These are phyloP conservation scores for Drosophila anomalata DNA, from an alignment of 2,888 invertebrate genomes.

Conservation along the genomic window DNA sequence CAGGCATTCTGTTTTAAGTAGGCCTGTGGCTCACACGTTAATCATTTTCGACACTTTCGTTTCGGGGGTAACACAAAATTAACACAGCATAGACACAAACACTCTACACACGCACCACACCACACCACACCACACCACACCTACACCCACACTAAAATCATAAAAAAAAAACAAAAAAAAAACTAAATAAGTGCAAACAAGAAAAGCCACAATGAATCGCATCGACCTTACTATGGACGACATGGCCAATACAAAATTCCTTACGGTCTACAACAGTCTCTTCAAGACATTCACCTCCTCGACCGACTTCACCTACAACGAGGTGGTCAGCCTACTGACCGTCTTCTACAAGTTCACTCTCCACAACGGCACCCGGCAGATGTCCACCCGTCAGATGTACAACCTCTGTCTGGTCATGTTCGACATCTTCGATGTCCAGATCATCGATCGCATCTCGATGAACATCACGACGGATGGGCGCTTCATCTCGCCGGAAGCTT, in stretches of 20 bases:
- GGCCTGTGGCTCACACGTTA: slow-evolving; percentile 29
- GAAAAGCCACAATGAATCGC: slow-evolving; percentile 67
- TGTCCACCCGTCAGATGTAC: slow-evolving; percentile 86
- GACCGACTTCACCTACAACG: slow-evolving; percentile 85
- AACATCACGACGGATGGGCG: slow-evolving; percentile 86
- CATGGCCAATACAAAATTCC: slow-evolving; percentile 88
- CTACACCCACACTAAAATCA: background rate
- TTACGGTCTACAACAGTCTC: slow-evolving; percentile 86
- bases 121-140: slow-evolving; percentile 2
- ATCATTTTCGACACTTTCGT: slow-evolving; percentile 16
- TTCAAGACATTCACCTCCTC: slow-evolving; percentile 85
- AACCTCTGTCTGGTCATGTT: slow-evolving; percentile 87
- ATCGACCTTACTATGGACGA: slow-evolving; percentile 87
- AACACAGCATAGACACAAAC: background rate
- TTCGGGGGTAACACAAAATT: background rate
- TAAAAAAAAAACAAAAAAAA: background rate
- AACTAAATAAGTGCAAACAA: background rate
- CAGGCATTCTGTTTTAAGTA: slow-evolving; percentile 16
- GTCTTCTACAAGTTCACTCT: slow-evolving; percentile 85
- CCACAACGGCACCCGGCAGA: slow-evolving; percentile 83
- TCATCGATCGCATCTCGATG: slow-evolving; percentile 87
- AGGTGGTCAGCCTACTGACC: slow-evolving; percentile 86
- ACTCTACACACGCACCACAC: background rate
- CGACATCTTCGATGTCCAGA: slow-evolving; percentile 89
- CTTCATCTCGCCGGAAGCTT: slow-evolving; percentile 85